Evolutionary conservation across 92 coral and sea anemone species (phyloP).

Genomic region (Palythoa heliodiscus): DNA sequence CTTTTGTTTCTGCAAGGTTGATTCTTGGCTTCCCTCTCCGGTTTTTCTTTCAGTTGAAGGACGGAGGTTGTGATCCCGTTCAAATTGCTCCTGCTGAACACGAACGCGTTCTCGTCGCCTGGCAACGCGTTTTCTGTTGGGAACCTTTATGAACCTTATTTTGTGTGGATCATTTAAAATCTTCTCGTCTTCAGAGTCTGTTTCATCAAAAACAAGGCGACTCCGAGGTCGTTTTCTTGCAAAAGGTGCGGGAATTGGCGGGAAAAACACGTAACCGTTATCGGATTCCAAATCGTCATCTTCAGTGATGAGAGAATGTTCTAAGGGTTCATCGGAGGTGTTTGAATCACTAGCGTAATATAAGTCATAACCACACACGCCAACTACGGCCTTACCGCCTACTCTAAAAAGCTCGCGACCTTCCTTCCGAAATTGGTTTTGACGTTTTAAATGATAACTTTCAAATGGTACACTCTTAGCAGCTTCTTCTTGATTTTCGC

Average conservation of each 20-base stretch:
- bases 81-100: conserved; percentile 14
- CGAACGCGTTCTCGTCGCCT: conserved; percentile 11
- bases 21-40: background rate
- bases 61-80: conserved; percentile 12
- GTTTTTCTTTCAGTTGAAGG: background rate
- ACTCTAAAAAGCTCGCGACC: conserved; percentile 35
- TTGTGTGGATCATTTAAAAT: background rate
- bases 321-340: background rate
- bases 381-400: conserved; percentile 10
- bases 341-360: conserved; percentile 9
- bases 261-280: conserved; percentile 37
- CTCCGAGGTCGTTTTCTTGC: conserved; percentile 35
- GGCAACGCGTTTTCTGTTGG: conserved; percentile 36
- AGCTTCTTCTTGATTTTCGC: background rate
- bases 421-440: conserved; percentile 6
- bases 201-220: background rate
- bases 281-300: background rate
- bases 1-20: background rate
- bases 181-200: conserved; percentile 8
- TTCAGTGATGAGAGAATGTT: conserved; percentile 1
- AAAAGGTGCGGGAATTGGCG: conserved; percentile 40
- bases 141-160: conserved; percentile 20
- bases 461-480: conserved; percentile 2
- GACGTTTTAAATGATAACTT: conserved; percentile 18
- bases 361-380: conserved; percentile 15